phyloP scores from a whole-genome alignment of 2,888 invertebrate species.

The Pristionchus maxplancki region DNA sequence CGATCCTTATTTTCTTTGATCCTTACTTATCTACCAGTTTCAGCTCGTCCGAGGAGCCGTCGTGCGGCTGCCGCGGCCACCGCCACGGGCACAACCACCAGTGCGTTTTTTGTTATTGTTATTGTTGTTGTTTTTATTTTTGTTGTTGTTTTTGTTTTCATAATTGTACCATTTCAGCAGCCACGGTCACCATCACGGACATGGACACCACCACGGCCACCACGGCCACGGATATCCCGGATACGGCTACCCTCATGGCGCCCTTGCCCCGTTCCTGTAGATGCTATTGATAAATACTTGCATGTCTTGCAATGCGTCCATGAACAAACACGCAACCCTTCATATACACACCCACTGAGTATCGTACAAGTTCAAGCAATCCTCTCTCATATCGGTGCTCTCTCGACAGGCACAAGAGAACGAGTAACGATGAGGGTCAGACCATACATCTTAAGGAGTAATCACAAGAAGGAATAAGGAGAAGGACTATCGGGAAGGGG shows the following conservation, averaged over 20 bases:
- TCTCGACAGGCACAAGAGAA: no score
- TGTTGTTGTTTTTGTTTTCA: no score
- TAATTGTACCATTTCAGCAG: background rate
- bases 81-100: constrained; percentile 13
- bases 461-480: no score
- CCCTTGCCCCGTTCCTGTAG: constrained; percentile 7
- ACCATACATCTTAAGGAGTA: no score
- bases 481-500: no score
- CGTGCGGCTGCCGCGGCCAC: constrained; percentile 28
- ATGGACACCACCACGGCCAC: background rate
- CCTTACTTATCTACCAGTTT: no score
- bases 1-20: no score
- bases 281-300: background rate
- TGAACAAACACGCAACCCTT: background rate
- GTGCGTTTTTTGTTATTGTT: background rate
- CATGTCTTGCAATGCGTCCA: background rate
- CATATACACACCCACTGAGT: background rate
- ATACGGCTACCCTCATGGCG: background rate
- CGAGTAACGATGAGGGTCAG: no score
- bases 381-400: no score
- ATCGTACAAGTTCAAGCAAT: background rate
- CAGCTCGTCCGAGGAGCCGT: background rate
- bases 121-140: no score
- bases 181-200: background rate
- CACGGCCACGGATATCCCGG: constrained; percentile 26